Conservation (phyloP, 1,140 invertebrate species). For the Bombyx mandarina region DNA sequence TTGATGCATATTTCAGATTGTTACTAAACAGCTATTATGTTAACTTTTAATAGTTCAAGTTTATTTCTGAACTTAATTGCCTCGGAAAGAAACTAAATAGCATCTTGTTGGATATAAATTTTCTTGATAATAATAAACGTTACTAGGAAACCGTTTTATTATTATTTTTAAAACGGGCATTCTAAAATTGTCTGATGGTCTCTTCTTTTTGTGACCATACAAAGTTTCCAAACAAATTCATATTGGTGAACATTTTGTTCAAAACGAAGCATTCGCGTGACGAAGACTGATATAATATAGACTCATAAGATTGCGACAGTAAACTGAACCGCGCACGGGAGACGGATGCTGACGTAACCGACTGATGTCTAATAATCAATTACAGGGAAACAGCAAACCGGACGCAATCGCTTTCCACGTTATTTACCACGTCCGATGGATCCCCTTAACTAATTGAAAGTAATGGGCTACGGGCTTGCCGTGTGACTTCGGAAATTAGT, state of each 20-base stretch:
- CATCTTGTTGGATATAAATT: too few species aligned
- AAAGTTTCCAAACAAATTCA: not conserved
- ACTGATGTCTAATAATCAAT: conserved; percentile 13
- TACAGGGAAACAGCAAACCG: conserved; percentile 1
- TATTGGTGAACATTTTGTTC: not conserved
- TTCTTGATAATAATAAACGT: too few species aligned
- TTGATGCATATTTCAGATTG: conserved; percentile 7
- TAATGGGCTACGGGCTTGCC: conserved; percentile 16
- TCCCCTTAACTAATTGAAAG: conserved; percentile 17
- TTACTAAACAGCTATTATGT: not conserved
- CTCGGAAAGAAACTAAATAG: too few species aligned
- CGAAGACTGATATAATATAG: too few species aligned
- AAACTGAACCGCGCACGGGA: too few species aligned
- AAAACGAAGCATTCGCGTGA: too few species aligned
- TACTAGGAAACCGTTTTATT: too few species aligned
- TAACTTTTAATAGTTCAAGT: not conserved
- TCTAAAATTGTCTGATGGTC: too few species aligned
- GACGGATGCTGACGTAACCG: conserved; percentile 2
- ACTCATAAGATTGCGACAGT: too few species aligned
- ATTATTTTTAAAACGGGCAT: too few species aligned
- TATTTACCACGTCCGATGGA: conserved; percentile 19
- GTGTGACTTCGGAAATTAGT: conserved; percentile 13
- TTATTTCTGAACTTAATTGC: not conserved
- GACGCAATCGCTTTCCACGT: conserved; percentile 13
- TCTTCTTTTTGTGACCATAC: not conserved